Evolutionary conservation across 1,140 invertebrate species (phyloP).

Genomic region (Antheraea mylitta): DNA sequence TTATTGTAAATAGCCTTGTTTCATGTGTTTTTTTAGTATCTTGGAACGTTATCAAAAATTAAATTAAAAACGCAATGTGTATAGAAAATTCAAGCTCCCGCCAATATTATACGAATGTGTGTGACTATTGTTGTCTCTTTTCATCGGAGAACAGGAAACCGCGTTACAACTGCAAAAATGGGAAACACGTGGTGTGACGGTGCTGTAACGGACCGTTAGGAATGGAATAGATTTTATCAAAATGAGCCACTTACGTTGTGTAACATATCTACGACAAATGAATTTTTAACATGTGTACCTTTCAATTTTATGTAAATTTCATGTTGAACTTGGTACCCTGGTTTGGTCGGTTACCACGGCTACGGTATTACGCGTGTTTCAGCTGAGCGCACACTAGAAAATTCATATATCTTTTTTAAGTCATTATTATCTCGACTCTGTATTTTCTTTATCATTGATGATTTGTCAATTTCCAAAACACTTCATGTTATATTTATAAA

Average conservation of each 20-base stretch:
- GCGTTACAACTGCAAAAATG: conserved; percentile 9
- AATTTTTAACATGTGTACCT: neutral
- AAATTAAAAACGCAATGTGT: neutral
- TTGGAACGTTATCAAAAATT: conserved; percentile 23
- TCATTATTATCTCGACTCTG: neutral
- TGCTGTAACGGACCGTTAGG: neutral
- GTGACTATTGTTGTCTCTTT: conserved; percentile 11
- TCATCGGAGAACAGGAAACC: neutral
- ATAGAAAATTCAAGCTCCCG: conserved; percentile 8
- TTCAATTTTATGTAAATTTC: conserved; percentile 4
- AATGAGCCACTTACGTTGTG: neutral
- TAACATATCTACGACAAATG: neutral
- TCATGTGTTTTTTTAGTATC: neutral
- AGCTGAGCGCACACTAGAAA: neutral
- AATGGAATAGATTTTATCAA: neutral
- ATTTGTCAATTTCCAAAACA: neutral
- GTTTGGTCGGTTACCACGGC: conserved; percentile 2
- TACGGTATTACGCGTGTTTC: neutral
- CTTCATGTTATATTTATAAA: neutral
- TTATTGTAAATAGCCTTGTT: neutral
- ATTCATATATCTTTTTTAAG: neutral
- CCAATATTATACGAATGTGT: conserved; percentile 6
- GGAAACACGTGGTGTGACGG: conserved; percentile 20
- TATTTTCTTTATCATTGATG: neutral
- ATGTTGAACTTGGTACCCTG: neutral